A percentile compares a stretch with the other conserved stretches of the same genome.
These are phyloP conservation scores for Seladonia tumulorum DNA, from an alignment of 2,888 invertebrate genomes.

Conservation along the genomic window DNA sequence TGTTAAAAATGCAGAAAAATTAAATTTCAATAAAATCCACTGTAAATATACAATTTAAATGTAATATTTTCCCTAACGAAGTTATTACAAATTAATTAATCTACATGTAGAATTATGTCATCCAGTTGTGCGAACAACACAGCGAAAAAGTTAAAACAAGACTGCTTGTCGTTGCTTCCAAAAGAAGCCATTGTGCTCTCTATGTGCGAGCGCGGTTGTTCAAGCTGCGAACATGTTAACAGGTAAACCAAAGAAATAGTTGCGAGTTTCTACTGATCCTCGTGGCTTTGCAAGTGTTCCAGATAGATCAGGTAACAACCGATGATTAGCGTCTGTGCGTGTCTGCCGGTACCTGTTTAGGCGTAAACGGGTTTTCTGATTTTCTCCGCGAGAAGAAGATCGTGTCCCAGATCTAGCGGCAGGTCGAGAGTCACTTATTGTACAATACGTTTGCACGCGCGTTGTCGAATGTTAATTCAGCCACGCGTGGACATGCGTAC, in stretches of 20 bases:
- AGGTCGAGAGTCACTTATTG: slow-evolving; percentile 56
- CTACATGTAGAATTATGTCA: too few relatives aligned
- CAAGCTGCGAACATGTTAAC: not conserved
- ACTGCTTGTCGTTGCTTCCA: not conserved
- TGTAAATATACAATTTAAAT: too few relatives aligned
- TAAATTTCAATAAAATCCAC: too few relatives aligned
- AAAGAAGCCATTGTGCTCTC: not conserved
- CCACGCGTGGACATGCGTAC: slow-evolving; percentile 47
- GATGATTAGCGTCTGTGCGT: slow-evolving; percentile 6
- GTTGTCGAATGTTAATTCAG: slow-evolving; percentile 58
- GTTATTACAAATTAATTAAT: too few relatives aligned
- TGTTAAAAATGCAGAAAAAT: too few relatives aligned
- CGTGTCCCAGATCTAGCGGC: slow-evolving; percentile 52
- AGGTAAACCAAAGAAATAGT: slow-evolving; percentile 1
- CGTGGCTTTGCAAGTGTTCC: slow-evolving; percentile 4
- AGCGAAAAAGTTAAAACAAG: too few relatives aligned
- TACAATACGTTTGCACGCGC: slow-evolving; percentile 17
- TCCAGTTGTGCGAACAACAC: too few relatives aligned
- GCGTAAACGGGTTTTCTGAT: slow-evolving; percentile 62
- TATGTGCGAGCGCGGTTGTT: not conserved
- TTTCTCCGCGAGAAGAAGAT: slow-evolving; percentile 59
- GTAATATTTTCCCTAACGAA: too few relatives aligned
- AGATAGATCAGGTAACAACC: slow-evolving; percentile 28
- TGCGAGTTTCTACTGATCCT: slow-evolving; percentile 1
- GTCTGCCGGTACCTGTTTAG: slow-evolving; percentile 33